Base-by-base conservation (phyloP, 2,888 invertebrate genomes). In the Drosophila monieri region DNA sequence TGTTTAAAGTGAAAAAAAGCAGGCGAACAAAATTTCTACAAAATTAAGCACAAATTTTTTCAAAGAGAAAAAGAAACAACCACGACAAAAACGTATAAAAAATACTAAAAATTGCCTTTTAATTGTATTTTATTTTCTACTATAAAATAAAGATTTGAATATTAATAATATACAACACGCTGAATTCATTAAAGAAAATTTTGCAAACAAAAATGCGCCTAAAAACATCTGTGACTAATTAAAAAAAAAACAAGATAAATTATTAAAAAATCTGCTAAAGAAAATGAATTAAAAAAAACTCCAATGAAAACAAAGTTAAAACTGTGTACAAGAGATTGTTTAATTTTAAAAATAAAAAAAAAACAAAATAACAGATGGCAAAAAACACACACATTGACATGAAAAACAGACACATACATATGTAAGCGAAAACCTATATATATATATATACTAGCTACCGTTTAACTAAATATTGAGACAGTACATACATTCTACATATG, bases 401-500 rank as follows among this genome's bases (percentile, higher is more conserved):
- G 37, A 30, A 37, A 32, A 6, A 43, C 41, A 54, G 10, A 35
- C 43, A 57, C 44, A 51, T 23, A 57, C 44, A 51, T 23, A 51
- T 23, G 46, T 37, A 58, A 30, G 30, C 37, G 30, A 43, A 41
- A 39, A 27, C 23, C 15, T 46, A 41, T 43, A 52, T 37, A 57
- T 30, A 68, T 54, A 58, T 30, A 52, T 65, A 58, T 43, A 54
- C 49, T 65, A 66, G 71, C 67, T 46, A 58, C 53, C 54, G 66
- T 60, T 60, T 43, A 67, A 74, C 58, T 64, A 71, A 77, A 70
- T 85, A 68, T 80, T 65, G 46, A 73, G 54, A 72, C 21, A 73
- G 80, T 81, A 88, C 80, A 81, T 81, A 81, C 88, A 88, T 81
- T 81, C 83, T 81, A 81, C 88, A 81, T 81, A 81, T 81, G 88